Evolutionary conservation across 2,797 vertebrate species (phyloP).

Genomic region (Cynodonichthys magdalenae): DNA sequence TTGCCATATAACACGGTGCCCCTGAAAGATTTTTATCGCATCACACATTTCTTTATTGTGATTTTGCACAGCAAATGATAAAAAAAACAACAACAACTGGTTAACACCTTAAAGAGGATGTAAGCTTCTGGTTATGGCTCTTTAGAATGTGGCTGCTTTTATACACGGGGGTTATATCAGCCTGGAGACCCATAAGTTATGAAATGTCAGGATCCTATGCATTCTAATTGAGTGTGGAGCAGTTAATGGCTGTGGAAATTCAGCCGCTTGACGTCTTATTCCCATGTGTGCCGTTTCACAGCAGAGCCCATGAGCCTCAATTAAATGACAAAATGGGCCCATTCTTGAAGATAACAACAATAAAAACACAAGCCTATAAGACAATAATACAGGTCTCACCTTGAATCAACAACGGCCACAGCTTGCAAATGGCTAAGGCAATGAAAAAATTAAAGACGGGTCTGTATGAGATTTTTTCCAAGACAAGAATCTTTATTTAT

Average conservation of each 20-base stretch:
- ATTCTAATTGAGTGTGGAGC: conserved; percentile 88
- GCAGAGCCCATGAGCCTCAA: conserved; percentile 84
- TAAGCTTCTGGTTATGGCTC: conserved; percentile 76
- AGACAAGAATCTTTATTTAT: conserved; percentile 14
- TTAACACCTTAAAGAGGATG: conserved; percentile 72
- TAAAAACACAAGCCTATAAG: conserved; percentile 78
- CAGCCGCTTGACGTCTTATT: conserved; percentile 83
- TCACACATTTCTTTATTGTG: conserved; percentile 65
- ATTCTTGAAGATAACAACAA: conserved; percentile 85
- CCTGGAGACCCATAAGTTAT: conserved; percentile 85
- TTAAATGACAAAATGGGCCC: conserved; percentile 85
- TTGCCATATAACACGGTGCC: conserved; percentile 36
- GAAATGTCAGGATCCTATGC: conserved; percentile 86
- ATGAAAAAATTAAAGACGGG: conserved; percentile 29
- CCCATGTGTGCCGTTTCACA: conserved; percentile 78
- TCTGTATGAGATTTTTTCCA: conserved; percentile 18
- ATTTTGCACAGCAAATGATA: conserved; percentile 66
- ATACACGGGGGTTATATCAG: conserved; percentile 78
- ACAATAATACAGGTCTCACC: conserved; percentile 77
- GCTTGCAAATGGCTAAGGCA: conserved; percentile 69
- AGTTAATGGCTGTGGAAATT: conserved; percentile 86
- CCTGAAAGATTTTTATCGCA: conserved; percentile 51
- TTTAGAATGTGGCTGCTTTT: conserved; percentile 71
- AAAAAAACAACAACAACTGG: conserved; percentile 62
- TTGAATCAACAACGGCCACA: conserved; percentile 77